Conservation (phyloP, 2,113 vertebrate genomes). For the Arenaria interpres region DNA sequence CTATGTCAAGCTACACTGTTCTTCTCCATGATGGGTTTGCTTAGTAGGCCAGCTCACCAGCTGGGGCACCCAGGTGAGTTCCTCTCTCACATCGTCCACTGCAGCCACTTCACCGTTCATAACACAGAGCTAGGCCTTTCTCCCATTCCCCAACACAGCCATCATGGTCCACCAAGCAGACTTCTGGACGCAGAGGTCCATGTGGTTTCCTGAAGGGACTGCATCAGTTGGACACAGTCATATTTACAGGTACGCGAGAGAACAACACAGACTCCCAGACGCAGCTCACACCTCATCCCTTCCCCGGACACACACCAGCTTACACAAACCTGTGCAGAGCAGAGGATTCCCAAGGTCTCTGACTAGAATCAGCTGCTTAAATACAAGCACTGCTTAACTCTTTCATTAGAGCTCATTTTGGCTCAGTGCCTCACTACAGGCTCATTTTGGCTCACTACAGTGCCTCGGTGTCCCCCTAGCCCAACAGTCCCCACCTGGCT, state of each 20-base stretch:
- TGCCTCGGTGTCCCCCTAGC: background rate
- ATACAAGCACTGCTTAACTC: background rate
- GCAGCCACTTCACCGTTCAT: background rate
- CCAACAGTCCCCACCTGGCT: background rate
- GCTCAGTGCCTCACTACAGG: no score
- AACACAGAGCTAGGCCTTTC: background rate
- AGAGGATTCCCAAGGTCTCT: background rate
- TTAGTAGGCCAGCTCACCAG: background rate
- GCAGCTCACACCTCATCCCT: background rate
- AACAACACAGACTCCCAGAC: background rate
- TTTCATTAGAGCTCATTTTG: background rate
- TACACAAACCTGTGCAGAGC: background rate
- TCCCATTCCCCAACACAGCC: background rate
- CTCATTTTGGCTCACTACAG: background rate
- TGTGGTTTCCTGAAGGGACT: background rate
- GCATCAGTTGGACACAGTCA: background rate
- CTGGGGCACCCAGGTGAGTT: background rate
- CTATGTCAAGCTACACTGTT: background rate
- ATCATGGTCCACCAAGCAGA: background rate
- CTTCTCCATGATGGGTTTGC: background rate
- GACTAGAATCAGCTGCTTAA: background rate
- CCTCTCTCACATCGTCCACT: background rate
- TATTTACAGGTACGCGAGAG: background rate
- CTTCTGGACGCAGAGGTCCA: background rate
- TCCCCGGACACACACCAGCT: background rate